These are phyloP conservation scores for Drosophila rufa DNA, from an alignment of 1,140 invertebrate species.

Conservation along the genomic window DNA sequence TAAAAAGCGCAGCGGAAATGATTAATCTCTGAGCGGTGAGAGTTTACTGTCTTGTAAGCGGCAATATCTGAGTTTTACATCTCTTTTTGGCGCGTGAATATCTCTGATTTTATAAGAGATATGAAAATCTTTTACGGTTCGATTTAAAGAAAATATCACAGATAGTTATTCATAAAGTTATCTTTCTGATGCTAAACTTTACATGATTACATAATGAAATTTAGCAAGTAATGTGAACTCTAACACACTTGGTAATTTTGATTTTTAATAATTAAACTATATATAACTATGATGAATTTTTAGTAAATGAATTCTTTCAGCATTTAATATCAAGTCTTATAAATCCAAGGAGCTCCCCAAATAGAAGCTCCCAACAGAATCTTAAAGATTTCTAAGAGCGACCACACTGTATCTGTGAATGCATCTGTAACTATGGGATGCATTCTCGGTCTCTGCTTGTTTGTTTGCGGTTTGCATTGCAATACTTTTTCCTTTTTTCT, in stretches of 20 bases:
- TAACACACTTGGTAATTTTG: no score
- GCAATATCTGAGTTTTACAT: constrained; percentile 1
- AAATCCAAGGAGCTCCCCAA: not conserved
- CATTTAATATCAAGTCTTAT: no score
- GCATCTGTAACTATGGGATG: constrained; percentile 38
- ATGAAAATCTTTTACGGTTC: not conserved
- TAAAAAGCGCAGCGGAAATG: constrained; percentile 10
- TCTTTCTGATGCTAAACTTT: no score
- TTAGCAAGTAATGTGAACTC: no score
- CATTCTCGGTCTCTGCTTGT: constrained; percentile 42
- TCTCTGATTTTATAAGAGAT: not conserved
- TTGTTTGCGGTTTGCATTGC: constrained; percentile 43
- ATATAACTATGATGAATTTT: no score
- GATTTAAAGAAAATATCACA: no score
- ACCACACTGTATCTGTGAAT: constrained; percentile 28
- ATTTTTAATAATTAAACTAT: no score
- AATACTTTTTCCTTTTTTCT: constrained; percentile 18
- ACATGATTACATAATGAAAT: no score
- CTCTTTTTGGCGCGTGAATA: not conserved
- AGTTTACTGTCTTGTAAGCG: not conserved
- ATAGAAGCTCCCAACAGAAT: not conserved
- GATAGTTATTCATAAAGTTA: no score
- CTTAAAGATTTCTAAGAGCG: not conserved
- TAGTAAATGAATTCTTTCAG: no score
- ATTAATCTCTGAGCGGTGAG: not conserved